These are phyloP conservation scores for Notoglanidium macrostoma DNA, from an alignment of 2,797 vertebrate genomes.

Conservation along the genomic window DNA sequence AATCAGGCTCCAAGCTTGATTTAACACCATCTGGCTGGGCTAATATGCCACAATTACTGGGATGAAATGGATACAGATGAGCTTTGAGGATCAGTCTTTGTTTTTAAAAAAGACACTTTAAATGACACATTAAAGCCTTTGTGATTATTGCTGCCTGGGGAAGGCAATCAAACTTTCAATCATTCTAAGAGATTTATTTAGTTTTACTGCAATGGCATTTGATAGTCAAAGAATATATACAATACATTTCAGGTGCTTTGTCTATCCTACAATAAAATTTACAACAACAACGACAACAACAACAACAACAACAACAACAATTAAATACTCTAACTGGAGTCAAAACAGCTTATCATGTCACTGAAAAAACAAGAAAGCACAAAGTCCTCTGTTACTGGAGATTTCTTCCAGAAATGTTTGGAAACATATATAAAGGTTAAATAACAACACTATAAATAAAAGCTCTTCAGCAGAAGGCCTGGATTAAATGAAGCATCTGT, in stretches of 20 bases:
- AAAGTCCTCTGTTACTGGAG: background rate
- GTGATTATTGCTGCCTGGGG: constrained; percentile 64
- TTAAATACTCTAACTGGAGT: background rate
- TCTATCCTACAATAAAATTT: constrained; percentile 64
- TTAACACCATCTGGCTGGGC: constrained; percentile 49
- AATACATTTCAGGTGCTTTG: constrained; percentile 68
- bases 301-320: constrained; percentile 59
- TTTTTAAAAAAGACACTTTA: constrained; percentile 36
- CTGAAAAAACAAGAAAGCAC: background rate
- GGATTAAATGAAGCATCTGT: background rate
- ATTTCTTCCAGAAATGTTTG: background rate
- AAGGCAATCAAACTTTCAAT: constrained; percentile 70
- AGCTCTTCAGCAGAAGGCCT: background rate
- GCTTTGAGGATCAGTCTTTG: constrained; percentile 50
- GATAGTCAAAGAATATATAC: constrained; percentile 64
- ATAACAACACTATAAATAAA: background rate
- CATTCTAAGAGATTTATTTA: constrained; percentile 61
- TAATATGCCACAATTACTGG: constrained; percentile 52
- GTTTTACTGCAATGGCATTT: constrained; percentile 52
- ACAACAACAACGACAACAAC: constrained; percentile 59
- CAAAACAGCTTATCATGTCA: background rate
- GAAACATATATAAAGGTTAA: background rate
- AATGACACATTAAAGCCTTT: constrained; percentile 45
- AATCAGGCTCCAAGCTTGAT: constrained; percentile 31
- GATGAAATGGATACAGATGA: constrained; percentile 50